A percentile compares a stretch with the other conserved stretches of the same genome.
Evolutionary conservation across 2,888 invertebrate species (phyloP).

Genomic region (Homarus gammarus): DNA sequence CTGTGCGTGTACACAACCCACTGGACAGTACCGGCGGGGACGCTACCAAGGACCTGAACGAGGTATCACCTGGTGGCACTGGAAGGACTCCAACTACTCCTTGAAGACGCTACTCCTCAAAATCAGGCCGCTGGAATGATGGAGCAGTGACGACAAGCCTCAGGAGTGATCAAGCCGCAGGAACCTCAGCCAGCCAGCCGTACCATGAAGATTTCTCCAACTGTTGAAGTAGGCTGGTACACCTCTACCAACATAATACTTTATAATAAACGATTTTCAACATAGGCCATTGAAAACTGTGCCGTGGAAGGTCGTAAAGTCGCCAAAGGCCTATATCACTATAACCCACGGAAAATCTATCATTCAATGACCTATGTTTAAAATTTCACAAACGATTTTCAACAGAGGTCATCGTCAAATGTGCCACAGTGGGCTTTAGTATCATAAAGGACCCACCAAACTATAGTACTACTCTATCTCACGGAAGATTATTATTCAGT

Average conservation of each 20-base stretch:
- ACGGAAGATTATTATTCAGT: background rate
- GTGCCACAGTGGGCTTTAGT: too few relatives aligned
- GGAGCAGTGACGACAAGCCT: slow-evolving; percentile 35
- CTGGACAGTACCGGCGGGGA: slow-evolving; percentile 74
- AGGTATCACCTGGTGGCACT: slow-evolving; percentile 76
- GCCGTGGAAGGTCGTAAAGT: background rate
- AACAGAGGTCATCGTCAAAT: too few relatives aligned
- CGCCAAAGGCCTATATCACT: background rate
- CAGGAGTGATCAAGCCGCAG: slow-evolving; percentile 20
- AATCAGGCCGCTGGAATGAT: slow-evolving; percentile 71
- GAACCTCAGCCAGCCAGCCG: background rate
- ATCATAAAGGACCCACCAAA: too few relatives aligned
- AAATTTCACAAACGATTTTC: too few relatives aligned
- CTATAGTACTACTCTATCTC: background rate
- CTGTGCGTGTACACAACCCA: slow-evolving; percentile 75
- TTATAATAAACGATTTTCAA: background rate
- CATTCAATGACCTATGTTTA: background rate
- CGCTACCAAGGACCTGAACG: slow-evolving; percentile 71
- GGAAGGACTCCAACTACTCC: slow-evolving; percentile 76
- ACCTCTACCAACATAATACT: background rate
- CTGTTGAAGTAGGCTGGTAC: background rate
- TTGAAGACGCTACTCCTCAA: slow-evolving; percentile 73
- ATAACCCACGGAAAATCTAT: background rate
- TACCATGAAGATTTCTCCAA: background rate
- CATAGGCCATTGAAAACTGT: background rate